Evolutionary conservation across 2,113 vertebrate species (phyloP).

Genomic region (Percopsis transmontana): DNA sequence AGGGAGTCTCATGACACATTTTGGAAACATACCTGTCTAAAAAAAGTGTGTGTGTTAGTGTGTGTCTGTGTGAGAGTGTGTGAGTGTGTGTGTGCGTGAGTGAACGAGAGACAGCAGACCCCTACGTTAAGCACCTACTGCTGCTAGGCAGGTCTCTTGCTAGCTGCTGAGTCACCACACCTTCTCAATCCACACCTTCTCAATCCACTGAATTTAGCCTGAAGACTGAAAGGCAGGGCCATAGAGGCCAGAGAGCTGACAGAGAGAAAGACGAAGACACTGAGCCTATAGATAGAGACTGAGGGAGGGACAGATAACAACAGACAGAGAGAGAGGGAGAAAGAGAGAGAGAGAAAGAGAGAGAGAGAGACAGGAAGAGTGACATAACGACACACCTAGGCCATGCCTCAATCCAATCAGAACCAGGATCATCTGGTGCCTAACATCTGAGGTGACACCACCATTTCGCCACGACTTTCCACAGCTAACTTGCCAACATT

Average conservation of each 20-base stretch:
- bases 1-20: slow-evolving; percentile 17
- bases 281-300: slow-evolving; percentile 19
- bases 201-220: slow-evolving; percentile 29
- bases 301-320: slow-evolving; percentile 2
- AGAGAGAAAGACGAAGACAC: slow-evolving; percentile 12
- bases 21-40: not conserved
- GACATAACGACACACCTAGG: slow-evolving; percentile 40
- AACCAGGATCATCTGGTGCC: slow-evolving; percentile 38
- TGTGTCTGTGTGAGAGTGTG: not conserved
- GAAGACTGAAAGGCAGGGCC: slow-evolving; percentile 30
- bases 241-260: slow-evolving; percentile 27
- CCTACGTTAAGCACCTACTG: no score
- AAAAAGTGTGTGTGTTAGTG: not conserved
- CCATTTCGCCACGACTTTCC: slow-evolving; percentile 23
- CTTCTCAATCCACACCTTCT: slow-evolving; percentile 45
- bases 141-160: no score
- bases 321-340: not conserved
- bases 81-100: not conserved
- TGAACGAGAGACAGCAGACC: not conserved
- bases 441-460: slow-evolving; percentile 34
- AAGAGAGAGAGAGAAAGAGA: slow-evolving; percentile 25
- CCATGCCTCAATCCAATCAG: slow-evolving; percentile 44
- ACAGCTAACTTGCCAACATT: slow-evolving; percentile 25
- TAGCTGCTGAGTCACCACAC: slow-evolving; percentile 8
- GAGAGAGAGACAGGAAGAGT: slow-evolving; percentile 41